These are phyloP conservation scores for Notocelia uddmanniana DNA, from an alignment of 2,888 invertebrate genomes.

Conservation along the genomic window DNA sequence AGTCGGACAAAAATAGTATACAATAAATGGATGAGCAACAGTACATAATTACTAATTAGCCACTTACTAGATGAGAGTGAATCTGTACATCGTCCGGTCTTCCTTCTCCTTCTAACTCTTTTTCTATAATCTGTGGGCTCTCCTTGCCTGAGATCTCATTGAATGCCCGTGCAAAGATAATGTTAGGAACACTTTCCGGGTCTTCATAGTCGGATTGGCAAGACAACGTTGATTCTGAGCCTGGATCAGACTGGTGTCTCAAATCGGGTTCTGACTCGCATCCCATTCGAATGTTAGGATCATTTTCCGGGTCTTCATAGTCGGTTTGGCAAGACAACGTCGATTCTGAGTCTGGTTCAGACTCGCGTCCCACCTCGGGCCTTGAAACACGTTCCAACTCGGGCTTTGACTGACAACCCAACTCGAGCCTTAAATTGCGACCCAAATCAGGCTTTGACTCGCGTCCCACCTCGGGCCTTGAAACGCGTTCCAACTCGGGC, in stretches of 20 bases:
- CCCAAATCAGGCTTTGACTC: neutral
- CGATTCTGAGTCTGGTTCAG: neutral
- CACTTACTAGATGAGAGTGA: neutral
- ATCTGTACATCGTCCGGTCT: neutral
- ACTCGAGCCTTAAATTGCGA: too few species aligned
- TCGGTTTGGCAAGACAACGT: neutral
- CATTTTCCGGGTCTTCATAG: slow-evolving; percentile 6
- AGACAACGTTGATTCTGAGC: neutral
- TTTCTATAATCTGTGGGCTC: neutral
- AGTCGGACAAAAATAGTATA: too few species aligned
- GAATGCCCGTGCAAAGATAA: slow-evolving; percentile 4
- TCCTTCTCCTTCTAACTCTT: neutral
- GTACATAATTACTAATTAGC: too few species aligned
- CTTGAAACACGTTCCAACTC: neutral
- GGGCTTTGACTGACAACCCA: neutral
- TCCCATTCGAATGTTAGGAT: neutral
- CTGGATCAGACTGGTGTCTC: neutral
- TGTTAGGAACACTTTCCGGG: neutral
- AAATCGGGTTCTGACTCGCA: neutral
- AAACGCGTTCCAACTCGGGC: too few species aligned
- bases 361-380: too few species aligned
- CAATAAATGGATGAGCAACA: too few species aligned
- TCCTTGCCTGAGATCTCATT: neutral
- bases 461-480: too few species aligned
- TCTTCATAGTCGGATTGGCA: slow-evolving; percentile 4